Evolutionary conservation across 2,888 invertebrate genomes (phyloP).

Genomic region (Xestoiulus laeticollis): DNA sequence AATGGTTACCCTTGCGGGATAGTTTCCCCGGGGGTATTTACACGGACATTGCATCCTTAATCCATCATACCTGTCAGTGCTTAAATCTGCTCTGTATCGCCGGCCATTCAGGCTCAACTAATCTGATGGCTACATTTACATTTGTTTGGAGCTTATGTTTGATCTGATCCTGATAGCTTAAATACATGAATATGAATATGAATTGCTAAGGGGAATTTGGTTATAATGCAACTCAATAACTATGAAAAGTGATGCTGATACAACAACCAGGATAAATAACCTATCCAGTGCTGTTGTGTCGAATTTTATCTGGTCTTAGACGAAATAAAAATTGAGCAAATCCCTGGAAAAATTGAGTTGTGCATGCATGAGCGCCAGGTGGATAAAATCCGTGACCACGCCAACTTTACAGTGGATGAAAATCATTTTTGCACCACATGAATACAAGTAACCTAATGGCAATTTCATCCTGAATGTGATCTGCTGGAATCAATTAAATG

Average conservation of each 20-base stretch:
- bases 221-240: neutral
- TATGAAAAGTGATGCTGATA: neutral
- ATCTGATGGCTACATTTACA: neutral
- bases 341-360: too few relatives aligned
- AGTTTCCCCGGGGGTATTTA: neutral
- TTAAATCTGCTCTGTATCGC: neutral
- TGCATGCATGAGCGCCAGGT: too few relatives aligned
- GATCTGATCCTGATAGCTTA: conserved; percentile 26
- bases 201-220: conserved; percentile 12
- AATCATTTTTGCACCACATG: too few relatives aligned
- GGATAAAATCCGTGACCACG: too few relatives aligned
- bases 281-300: neutral
- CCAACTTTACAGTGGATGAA: too few relatives aligned
- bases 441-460: too few relatives aligned
- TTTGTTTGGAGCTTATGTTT: conserved; percentile 12
- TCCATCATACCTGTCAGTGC: conserved; percentile 20
- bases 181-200: conserved; percentile 16
- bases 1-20: neutral
- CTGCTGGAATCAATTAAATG: too few relatives aligned
- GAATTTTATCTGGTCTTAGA: too few relatives aligned
- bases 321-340: too few relatives aligned
- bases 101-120: neutral
- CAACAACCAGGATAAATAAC: neutral
- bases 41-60: neutral
- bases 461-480: too few relatives aligned